Percentiles rank a stretch among this genome's conserved stretches.
Conservation (phyloP, 2,888 invertebrate genomes). For the Girardia tigrina region DNA sequence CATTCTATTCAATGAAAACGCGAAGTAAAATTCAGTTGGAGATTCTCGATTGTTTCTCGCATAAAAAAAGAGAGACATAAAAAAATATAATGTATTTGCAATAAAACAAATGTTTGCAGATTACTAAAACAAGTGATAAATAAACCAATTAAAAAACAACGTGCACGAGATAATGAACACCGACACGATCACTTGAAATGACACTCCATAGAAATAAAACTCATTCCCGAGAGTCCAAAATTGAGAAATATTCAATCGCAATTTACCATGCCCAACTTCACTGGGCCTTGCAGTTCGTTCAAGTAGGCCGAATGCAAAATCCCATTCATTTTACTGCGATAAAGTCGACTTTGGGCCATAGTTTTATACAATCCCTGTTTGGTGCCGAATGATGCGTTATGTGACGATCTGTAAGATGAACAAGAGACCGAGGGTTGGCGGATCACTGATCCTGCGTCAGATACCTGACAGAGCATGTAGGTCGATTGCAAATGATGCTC, state of each 20-base stretch:
- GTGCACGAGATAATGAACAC: constrained; percentile 1
- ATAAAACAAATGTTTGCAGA: neutral
- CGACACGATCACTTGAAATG: neutral
- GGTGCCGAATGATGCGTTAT: neutral
- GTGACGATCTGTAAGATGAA: neutral
- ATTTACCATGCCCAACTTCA: neutral
- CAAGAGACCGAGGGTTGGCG: neutral
- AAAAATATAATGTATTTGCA: constrained; percentile 20
- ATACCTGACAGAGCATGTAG: neutral
- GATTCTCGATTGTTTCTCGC: too few relatives aligned
- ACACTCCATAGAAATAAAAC: neutral
- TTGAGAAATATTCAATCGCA: constrained; percentile 6
- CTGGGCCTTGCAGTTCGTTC: neutral
- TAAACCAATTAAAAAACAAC: neutral
- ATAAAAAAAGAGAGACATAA: too few relatives aligned
- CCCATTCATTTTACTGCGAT: neutral
- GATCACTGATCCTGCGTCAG: neutral
- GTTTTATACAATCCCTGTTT: neutral
- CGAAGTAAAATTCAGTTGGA: too few relatives aligned
- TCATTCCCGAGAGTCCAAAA: neutral
- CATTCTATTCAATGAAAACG: too few relatives aligned
- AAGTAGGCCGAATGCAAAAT: constrained; percentile 15
- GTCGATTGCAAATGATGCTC: neutral
- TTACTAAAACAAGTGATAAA: neutral
- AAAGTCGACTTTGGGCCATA: neutral